Conservation (phyloP, 2,888 invertebrate species). For the Caenorhabditis sp. region DNA sequence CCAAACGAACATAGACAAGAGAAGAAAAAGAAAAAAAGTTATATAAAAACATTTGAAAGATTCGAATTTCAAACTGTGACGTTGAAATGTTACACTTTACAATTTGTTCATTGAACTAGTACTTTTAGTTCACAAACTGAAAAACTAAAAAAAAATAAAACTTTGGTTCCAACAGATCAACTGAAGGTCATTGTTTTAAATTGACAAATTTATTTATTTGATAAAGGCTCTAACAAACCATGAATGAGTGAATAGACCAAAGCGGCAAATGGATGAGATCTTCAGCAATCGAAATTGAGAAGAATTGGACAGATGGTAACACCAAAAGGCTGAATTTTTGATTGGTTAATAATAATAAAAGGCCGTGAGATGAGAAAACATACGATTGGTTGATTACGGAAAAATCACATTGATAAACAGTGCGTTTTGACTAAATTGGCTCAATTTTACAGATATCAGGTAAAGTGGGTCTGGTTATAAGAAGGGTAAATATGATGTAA, state of each 20-base stretch:
- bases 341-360: slow-evolving; percentile 1
- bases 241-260: neutral
- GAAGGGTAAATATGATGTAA: neutral
- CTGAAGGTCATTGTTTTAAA: too few relatives aligned
- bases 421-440: neutral
- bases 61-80: neutral
- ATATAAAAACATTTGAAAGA: too few relatives aligned
- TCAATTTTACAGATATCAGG: neutral
- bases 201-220: neutral
- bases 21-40: too few relatives aligned
- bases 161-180: too few relatives aligned
- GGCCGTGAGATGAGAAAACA: neutral
- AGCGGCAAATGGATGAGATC: slow-evolving; percentile 35
- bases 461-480: slow-evolving; percentile 5
- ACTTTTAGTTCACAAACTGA: neutral
- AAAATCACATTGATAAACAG: slow-evolving; percentile 35
- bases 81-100: neutral
- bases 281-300: slow-evolving; percentile 68
- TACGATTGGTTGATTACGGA: neutral
- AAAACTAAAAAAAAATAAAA: neutral
- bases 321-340: slow-evolving; percentile 23
- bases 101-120: neutral
- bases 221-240: neutral
- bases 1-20: neutral
- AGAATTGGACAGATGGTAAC: slow-evolving; percentile 33